phyloP scores from a whole-genome alignment of 2,113 vertebrate genomes.

The Eudyptes chrysolophus region DNA sequence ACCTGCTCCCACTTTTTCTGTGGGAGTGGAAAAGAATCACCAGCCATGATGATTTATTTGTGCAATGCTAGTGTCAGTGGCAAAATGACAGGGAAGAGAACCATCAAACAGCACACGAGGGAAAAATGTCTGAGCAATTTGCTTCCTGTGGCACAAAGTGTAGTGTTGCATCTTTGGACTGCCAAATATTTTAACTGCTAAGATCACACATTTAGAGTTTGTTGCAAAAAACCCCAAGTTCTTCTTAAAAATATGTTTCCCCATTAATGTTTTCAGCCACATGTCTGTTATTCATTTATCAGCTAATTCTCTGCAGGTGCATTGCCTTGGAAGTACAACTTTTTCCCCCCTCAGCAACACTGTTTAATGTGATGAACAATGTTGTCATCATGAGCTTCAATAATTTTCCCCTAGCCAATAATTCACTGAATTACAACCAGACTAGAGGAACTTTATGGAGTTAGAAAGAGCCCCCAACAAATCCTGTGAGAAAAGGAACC shows the following conservation, averaged over 20 bases:
- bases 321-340: not conserved
- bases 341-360: not conserved
- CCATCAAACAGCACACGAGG: not conserved
- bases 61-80: not conserved
- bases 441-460: not conserved
- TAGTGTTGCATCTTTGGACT: not conserved
- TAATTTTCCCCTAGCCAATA: not conserved
- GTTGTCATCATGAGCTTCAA: slow-evolving; percentile 34
- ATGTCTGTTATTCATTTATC: not conserved
- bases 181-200: not conserved
- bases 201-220: not conserved
- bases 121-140: slow-evolving; percentile 20
- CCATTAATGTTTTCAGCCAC: not conserved
- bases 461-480: not conserved
- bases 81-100: not conserved
- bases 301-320: slow-evolving; percentile 33
- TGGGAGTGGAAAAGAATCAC: not conserved
- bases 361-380: slow-evolving; percentile 36
- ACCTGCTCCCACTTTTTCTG: not conserved
- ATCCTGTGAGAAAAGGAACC: not conserved
- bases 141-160: not conserved
- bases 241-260: not conserved
- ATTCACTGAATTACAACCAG: not conserved
- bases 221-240: not conserved
- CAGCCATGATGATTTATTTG: not conserved